Base-by-base conservation (phyloP, 1,140 invertebrate genomes). In the Temnothorax nylanderi region DNA sequence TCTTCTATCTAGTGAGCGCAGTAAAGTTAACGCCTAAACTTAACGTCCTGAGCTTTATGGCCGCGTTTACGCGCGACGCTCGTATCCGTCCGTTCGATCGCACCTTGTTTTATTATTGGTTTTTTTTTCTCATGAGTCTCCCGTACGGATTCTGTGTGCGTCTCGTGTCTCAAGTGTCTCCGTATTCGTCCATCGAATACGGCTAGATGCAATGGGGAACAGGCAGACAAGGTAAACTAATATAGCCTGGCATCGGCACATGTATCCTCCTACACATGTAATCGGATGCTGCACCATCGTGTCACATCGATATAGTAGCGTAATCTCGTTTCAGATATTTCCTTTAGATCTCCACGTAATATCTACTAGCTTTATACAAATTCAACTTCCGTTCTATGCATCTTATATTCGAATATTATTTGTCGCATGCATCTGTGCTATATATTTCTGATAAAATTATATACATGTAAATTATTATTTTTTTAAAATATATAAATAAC, bases 1-100 rank as follows among this genome's bases (percentile, higher is more conserved):
- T 56, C 51, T 18, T 82, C 80, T 58, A 56, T 51, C 11, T 74
- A 44, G 80, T 26, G 37, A 26, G 21, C 13, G 65, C 80, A 47
- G 44, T 82, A 72, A 82, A 82, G 51, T 74, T 82, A 72, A 82
- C 80, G 64, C 64, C 64, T 80, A 54, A 80, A 80, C 64, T 56
- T 69, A 60, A 77, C 26, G 56, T 74, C 34, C 13, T 26, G 26
- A 37, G 41, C 7, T 72, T 82, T 82, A 82, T 26, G 26, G 51
- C 44, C 67, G 80, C 80, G 37, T 82, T 74, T 82, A 82, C 51
- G 67, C 51, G 37, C 78, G 51, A 44, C 21, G 78, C 67, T 32
- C 34, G 32, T 65, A 26, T 44, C 60, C 34, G 44, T 4, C 54
- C 62, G 64, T 72, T 72, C 37, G 49, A 81, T 81, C 21, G 47